These are phyloP conservation scores for Rhincodon typus DNA, from an alignment of 2,797 vertebrate genomes.

Conservation along the genomic window DNA sequence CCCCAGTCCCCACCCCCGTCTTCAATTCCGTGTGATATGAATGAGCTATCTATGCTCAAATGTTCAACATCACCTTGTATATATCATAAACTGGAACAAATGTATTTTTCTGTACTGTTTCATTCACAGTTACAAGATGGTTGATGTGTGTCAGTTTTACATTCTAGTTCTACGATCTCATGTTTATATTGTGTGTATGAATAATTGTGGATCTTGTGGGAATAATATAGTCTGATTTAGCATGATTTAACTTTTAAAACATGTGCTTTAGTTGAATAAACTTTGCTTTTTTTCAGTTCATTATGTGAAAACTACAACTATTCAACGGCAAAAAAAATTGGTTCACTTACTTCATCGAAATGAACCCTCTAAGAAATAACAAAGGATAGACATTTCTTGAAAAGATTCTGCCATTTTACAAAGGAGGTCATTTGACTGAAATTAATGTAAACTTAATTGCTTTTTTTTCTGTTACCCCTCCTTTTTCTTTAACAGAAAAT, in stretches of 20 bases:
- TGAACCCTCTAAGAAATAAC: neutral
- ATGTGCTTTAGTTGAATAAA: neutral
- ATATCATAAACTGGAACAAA: neutral
- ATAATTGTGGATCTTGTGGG: neutral
- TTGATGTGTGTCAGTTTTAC: neutral
- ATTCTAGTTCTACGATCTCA: neutral
- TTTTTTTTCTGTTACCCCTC: constrained; percentile 2
- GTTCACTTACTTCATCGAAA: neutral
- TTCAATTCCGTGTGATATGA: neutral
- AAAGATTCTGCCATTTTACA: neutral
- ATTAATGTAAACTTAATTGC: constrained; percentile 33
- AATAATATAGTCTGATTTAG: neutral
- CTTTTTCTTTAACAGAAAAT: neutral
- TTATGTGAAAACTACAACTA: constrained; percentile 7
- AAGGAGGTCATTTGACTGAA: constrained; percentile 22
- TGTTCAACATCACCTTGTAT: neutral
- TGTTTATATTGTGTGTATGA: neutral
- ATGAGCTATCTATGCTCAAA: neutral
- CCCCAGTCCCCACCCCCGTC: neutral
- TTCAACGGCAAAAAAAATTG: neutral
- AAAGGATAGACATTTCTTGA: neutral
- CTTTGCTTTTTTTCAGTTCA: neutral
- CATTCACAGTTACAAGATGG: neutral
- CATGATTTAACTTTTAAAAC: neutral
- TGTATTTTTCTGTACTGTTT: neutral